Evolutionary conservation across 2,113 vertebrate species (phyloP), one percentile per base, ranked within the genome.

Genomic region (Carassius auratus): DNA sequence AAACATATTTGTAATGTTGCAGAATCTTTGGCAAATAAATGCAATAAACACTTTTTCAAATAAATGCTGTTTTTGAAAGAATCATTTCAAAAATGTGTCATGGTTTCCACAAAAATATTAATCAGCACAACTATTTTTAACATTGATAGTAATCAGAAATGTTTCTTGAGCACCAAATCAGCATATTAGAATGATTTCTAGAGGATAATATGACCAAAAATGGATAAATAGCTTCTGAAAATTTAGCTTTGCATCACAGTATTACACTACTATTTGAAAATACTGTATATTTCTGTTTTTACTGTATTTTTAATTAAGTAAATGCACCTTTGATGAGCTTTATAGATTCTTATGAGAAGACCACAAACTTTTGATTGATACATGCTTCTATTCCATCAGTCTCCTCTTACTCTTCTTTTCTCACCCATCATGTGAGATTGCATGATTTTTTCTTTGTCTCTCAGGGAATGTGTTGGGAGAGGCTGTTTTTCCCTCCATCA

Each of bases 381-480:
- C 26, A 33, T 14, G 33, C 33, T 19, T 38, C 68, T 3, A 71
- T 38, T 5, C 36, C 3, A 21, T 19, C 15, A 38, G 33, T 71
- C 21, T 62, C 38, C 30, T 80, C 33, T 57, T 52, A 52, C 61
- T 5, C 48, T 81, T 7, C 33, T 38, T 36, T 80, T 33, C 45
- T 68, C 52, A 19, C 17, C 19, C 6, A 19, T 62, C 14, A 21
- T 4, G 17, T 68, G 62, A 38, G 26, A 30, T 76, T 81, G 26
- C 55, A 50, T 83, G 48, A 80, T 83, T 69, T 55, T 61, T 14
- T 86, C 76, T 84, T 84, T 87, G 76, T 14, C 83, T 85, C 42
- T 62, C 12, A 10, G 77, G 64, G 84, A 89, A 84, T 84, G 71
- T 85, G 62, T 80, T 85, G 86, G 81, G 55, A 45, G 69, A 42